Evolutionary conservation across 2,113 vertebrate species (phyloP), one percentile per base, ranked within the genome.

Genomic region (Aplodontia rufa): DNA sequence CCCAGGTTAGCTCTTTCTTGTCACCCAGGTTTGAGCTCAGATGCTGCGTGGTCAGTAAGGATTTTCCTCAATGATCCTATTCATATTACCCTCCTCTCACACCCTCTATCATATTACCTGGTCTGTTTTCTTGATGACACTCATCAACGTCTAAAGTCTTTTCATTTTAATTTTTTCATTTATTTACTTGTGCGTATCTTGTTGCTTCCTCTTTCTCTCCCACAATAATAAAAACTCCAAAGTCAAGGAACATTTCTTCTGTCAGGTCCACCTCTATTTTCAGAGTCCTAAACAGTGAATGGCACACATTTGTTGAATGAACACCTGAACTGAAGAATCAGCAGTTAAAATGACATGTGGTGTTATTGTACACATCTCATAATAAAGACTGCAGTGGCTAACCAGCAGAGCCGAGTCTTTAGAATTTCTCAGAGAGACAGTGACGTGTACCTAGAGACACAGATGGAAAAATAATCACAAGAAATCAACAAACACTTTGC

Each of bases 171-270:
- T 80, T 49, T 93, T 81, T 87, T 94, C 8, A 85, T 35, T 51
- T 76, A 79, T 64, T 51, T 17, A 40, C 64, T 53, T 13, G 3
- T 42, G 49, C 45, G 13, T 87, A 69, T 37, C 6, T 74, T 72
- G 2, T 90, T 49, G 45, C 45, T 13, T 69, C 45, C 13, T 71
- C 69, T 35, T 51, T 71, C 8, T 85, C 55, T 93, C 47, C 37
- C 32, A 37, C 24, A 55, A 66, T 62, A 93, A 93, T 76, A 53
- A 62, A 92, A 19, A 17, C 51, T 69, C 35, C 17, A 28, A 92
- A 95, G 78, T 74, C 94, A 79, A 80, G 72, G 40, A 82, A 49
- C 24, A 42, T 76, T 60, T 93, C 42, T 71, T 93, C 42, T 71
- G 24, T 51, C 68, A 42, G 55, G 19, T 32, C 22, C 9, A 6